Percentiles rank a stretch among this genome's conserved stretches.
These are phyloP conservation scores for Gobio occitaniae DNA, from an alignment of 2,797 vertebrate species.

Conservation along the genomic window DNA sequence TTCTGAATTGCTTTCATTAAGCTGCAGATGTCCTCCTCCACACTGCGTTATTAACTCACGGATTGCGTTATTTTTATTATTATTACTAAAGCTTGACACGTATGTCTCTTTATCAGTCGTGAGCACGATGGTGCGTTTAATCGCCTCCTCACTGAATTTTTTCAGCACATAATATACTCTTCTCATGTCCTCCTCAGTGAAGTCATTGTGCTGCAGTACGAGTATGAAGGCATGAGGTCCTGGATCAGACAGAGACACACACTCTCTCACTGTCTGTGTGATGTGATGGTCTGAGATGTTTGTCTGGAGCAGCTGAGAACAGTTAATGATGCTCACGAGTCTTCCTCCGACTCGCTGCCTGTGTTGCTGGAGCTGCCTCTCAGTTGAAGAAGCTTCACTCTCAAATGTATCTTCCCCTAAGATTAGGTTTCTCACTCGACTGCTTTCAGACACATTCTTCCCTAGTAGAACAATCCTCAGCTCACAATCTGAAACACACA, in stretches of 20 bases:
- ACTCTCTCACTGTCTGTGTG: not conserved
- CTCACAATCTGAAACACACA: too few species aligned
- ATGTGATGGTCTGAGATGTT: accelerated
- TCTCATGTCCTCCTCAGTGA: not conserved
- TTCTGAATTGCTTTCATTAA: not conserved
- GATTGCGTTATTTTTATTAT: too few species aligned
- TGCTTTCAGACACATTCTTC: too few species aligned
- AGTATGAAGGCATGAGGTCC: not conserved
- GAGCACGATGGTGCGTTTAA: not conserved
- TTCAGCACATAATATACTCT: not conserved
- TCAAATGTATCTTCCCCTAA: too few species aligned
- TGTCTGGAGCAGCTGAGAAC: not conserved
- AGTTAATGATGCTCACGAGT: not conserved
- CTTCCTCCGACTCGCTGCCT: not conserved
- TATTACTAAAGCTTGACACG: not conserved
- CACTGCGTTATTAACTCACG: not conserved
- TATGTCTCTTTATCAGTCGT: not conserved
- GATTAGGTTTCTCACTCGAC: too few species aligned
- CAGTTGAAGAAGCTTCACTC: too few species aligned
- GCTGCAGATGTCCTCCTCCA: not conserved
- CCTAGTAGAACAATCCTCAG: too few species aligned
- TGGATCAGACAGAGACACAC: not conserved
- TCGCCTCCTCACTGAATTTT: not conserved
- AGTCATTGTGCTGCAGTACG: not conserved
- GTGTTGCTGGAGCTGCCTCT: too few species aligned